Base-by-base conservation (phyloP, 2,888 invertebrate species). In the Cataglyphis albicans region DNA sequence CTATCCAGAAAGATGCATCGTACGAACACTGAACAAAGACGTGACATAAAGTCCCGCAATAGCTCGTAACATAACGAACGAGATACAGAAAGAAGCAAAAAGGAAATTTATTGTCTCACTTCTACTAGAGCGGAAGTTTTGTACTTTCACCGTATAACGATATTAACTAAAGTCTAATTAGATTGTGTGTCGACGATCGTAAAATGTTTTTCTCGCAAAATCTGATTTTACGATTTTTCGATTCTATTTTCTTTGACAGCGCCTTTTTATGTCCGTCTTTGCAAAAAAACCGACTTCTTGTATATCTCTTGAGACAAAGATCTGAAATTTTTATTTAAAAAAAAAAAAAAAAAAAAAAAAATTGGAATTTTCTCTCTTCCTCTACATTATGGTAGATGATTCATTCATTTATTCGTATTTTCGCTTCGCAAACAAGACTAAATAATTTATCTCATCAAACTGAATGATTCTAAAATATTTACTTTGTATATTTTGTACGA, bases 1-100 rank as follows among this genome's bases (percentile, higher is more conserved):
- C 59, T 44, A 63, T 64, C 72, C 59, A 48, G 72, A n/a, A 80
- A 72, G 78, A 80, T 72, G 72, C 82, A 74, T 52, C 83, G 65
- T 64, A 64, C 25, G 41, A 38, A 12, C 41, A 32, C n/a, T 32
- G 65, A 61, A 73, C 73, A 67, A 52, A 41, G 74, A 70, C 52
- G 67, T 38, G 67, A 81, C 81, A 72, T 63, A 81, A 84, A 85
- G 63, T 73, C 73, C 61, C 44, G 74, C 63, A 72, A 70, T 70
- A 44, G 57, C n/a, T 32, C 59, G 25, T 35, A 12, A 70, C 18
- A 48, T 48, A 48, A 59, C 59, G 3, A 65, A 55, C 38, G 38
- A 25, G 25, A 48, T 15, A 21, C 41, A 25, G 59, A 61, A 72
- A 44, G 44, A 70, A 48, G 4, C 1, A 25, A 18, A 35, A 61